Conservation (phyloP, 2,888 invertebrate species). For the Gastracanthus pulcherrimus region DNA sequence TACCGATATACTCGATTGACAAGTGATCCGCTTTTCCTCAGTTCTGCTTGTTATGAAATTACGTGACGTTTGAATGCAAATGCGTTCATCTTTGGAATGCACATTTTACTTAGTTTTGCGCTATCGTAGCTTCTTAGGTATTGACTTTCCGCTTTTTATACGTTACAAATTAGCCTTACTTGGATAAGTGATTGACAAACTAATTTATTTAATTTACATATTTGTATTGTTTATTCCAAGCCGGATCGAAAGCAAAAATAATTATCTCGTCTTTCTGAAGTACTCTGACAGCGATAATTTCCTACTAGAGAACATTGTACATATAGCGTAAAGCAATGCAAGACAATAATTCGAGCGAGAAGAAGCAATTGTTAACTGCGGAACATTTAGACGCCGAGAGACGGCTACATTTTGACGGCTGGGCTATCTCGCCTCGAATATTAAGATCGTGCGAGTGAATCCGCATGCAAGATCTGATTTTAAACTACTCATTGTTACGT, state of each 20-base stretch:
- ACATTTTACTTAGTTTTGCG: constrained; percentile 23
- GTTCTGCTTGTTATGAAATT: constrained; percentile 6
- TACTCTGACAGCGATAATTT: not conserved
- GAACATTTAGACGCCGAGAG: not conserved
- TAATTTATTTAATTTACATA: constrained; percentile 34
- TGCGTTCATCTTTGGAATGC: constrained; percentile 13
- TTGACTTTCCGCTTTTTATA: constrained; percentile 31
- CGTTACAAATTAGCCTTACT: constrained; percentile 12
- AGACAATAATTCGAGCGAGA: not conserved
- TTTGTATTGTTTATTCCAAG: constrained; percentile 28
- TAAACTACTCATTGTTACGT: not conserved
- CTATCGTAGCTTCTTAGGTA: constrained; percentile 11
- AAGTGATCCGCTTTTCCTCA: constrained; percentile 6
- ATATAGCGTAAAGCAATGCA: not conserved
- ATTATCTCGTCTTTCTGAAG: not conserved
- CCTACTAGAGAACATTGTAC: not conserved
- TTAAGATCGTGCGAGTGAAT: not conserved
- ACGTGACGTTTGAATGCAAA: not conserved
- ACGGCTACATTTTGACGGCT: not conserved
- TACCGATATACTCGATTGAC: not conserved
- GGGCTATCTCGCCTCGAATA: not conserved
- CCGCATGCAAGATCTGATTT: constrained; percentile 27
- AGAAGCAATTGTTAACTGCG: not conserved
- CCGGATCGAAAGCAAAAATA: not conserved
- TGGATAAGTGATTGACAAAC: not conserved